A percentile compares a stretch with the other conserved stretches of the same genome.
Evolutionary conservation across 2,797 vertebrate genomes (phyloP).

Genomic region (Xiphophorus birchmanni): DNA sequence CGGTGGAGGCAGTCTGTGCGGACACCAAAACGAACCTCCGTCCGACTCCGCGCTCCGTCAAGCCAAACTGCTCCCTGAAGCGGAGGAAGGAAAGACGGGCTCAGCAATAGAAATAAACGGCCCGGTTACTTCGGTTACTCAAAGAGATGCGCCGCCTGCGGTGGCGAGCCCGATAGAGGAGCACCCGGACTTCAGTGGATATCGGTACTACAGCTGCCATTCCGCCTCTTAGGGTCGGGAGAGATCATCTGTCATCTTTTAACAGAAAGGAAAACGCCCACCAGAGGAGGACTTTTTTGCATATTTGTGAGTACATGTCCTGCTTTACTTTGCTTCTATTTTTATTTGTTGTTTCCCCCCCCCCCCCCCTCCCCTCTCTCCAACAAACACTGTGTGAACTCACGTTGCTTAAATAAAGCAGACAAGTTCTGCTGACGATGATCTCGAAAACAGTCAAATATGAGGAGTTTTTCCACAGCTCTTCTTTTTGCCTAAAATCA

Average conservation of each 20-base stretch:
- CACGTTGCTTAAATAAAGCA: slow-evolving; percentile 19
- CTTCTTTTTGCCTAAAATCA: background rate
- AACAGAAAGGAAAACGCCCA: slow-evolving; percentile 13
- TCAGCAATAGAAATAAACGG: slow-evolving; percentile 2
- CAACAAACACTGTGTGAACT: background rate
- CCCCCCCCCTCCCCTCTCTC: too few relatives aligned
- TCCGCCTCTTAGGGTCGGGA: slow-evolving; percentile 40
- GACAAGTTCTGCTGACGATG: slow-evolving; percentile 38
- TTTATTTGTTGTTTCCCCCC: slow-evolving; percentile 5
- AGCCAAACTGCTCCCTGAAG: slow-evolving; percentile 31
- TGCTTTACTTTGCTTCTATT: slow-evolving; percentile 16
- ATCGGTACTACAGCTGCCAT: slow-evolving; percentile 36
- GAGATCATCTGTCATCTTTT: slow-evolving; percentile 14
- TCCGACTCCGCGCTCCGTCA: slow-evolving; percentile 47
- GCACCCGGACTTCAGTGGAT: slow-evolving; percentile 55
- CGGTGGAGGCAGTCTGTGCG: slow-evolving; percentile 49
- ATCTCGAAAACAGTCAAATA: background rate
- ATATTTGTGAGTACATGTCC: slow-evolving; percentile 55
- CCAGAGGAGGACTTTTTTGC: slow-evolving; percentile 16
- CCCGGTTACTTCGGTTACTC: background rate
- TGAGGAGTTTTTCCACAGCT: background rate
- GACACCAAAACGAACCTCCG: slow-evolving; percentile 34
- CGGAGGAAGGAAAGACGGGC: slow-evolving; percentile 7
- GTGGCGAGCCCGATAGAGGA: slow-evolving; percentile 43
- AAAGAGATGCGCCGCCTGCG: slow-evolving; percentile 58